Evolutionary conservation across 2,113 vertebrate species (phyloP).

Genomic region (Empidonax traillii): DNA sequence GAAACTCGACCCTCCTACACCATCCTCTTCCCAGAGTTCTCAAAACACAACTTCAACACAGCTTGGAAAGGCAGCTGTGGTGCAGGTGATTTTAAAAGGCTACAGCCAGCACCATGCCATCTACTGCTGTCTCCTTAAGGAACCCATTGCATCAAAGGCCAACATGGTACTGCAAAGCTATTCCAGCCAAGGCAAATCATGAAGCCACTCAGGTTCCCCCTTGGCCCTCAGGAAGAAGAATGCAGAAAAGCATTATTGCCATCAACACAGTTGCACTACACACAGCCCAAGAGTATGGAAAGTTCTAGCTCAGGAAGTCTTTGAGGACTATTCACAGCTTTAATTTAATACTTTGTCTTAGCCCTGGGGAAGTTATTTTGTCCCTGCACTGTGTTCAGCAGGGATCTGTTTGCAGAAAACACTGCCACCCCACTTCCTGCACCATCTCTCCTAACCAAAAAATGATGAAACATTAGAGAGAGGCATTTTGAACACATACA

Average conservation of each 20-base stretch:
- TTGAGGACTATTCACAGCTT: not conserved
- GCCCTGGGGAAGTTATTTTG: not conserved
- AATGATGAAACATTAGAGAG: fast-evolving
- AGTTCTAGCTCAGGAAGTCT: not conserved
- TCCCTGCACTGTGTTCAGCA: not conserved
- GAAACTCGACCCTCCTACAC: not conserved
- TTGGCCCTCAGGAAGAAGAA: not conserved
- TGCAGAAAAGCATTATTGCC: not conserved
- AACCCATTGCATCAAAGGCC: not conserved
- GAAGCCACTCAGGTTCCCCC: not conserved
- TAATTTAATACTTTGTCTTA: not conserved
- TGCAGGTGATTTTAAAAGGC: not conserved
- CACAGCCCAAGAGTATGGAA: not conserved
- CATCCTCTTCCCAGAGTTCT: not conserved
- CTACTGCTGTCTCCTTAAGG: not conserved
- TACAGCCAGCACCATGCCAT: not conserved
- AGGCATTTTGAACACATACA: not conserved
- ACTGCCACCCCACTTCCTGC: not conserved
- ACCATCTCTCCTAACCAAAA: not conserved
- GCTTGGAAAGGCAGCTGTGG: not conserved
- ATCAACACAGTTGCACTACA: not conserved
- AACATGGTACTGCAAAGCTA: not conserved
- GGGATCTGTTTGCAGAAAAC: not conserved
- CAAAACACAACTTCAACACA: not conserved
- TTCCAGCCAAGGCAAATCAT: not conserved